These are phyloP conservation scores for Cyanoramphus novaezelandiae DNA, from an alignment of 2,113 vertebrate genomes.

Conservation along the genomic window DNA sequence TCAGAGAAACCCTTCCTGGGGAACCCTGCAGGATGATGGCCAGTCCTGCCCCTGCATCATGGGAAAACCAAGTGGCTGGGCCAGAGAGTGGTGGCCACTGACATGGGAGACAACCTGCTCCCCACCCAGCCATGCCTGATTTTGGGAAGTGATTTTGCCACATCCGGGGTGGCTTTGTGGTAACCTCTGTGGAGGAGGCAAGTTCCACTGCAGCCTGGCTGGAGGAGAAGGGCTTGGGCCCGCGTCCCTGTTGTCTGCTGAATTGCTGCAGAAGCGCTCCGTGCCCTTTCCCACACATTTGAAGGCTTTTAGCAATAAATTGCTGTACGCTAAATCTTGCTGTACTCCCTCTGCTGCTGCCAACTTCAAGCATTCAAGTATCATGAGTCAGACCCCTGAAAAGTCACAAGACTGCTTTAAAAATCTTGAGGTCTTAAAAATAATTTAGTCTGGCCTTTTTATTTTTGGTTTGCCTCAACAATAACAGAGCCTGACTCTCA, in stretches of 20 bases:
- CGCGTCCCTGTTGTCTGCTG: background rate
- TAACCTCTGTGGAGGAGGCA: background rate
- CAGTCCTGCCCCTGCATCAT: fast-evolving
- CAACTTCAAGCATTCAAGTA: constrained; percentile 38
- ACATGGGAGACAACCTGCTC: background rate
- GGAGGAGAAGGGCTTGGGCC: background rate
- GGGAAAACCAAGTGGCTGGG: background rate
- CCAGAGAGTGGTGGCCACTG: background rate
- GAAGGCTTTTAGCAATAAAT: constrained; percentile 25
- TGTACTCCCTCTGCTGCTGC: background rate
- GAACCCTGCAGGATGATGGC: background rate
- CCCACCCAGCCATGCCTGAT: background rate
- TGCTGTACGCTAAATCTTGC: background rate
- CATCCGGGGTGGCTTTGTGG: background rate
- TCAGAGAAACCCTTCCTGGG: fast-evolving
- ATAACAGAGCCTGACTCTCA: background rate
- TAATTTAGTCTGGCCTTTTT: constrained; percentile 51
- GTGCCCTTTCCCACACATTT: constrained; percentile 50
- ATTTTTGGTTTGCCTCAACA: constrained; percentile 12
- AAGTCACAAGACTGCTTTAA: constrained; percentile 52
- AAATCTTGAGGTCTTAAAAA: constrained; percentile 52
- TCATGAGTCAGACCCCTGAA: constrained; percentile 49
- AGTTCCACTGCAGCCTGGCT: fast-evolving
- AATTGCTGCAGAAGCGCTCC: fast-evolving
- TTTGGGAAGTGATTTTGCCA: background rate